phyloP scores from a whole-genome alignment of 1,140 invertebrate genomes.

The Cepaea nemoralis region DNA sequence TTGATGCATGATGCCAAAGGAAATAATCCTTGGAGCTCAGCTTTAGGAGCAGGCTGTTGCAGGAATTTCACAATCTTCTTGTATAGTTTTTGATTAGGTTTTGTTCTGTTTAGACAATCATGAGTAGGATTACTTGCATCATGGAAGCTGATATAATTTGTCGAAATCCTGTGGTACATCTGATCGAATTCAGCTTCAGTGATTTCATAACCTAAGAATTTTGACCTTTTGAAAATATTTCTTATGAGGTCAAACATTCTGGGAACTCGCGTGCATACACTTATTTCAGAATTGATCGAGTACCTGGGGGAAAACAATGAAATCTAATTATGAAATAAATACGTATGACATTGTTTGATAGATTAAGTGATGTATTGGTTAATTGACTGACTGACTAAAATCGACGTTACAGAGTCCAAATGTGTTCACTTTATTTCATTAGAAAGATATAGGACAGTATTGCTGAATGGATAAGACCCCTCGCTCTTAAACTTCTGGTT shows the following conservation, averaged over 20 bases:
- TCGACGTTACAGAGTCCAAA: no score
- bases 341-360: neutral
- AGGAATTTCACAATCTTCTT: constrained; percentile 32
- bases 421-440: no score
- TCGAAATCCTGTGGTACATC: constrained; percentile 49
- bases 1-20: constrained; percentile 58
- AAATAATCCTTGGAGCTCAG: constrained; percentile 60
- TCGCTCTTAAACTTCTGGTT: no score
- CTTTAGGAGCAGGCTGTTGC: constrained; percentile 46
- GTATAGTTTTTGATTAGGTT: constrained; percentile 27
- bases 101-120: constrained; percentile 34
- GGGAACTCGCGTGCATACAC: constrained; percentile 41
- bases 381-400: no score
- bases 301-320: constrained; percentile 45
- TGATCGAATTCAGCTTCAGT: constrained; percentile 55
- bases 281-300: constrained; percentile 46
- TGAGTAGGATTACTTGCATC: constrained; percentile 51
- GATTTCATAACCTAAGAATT: constrained; percentile 48
- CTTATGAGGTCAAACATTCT: constrained; percentile 55
- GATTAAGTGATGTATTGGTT: no score
- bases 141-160: constrained; percentile 44
- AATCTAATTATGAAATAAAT: no score
- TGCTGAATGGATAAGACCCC: no score
- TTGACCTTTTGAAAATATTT: constrained; percentile 54
- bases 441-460: no score